Evolutionary conservation across 1,140 invertebrate species (phyloP), one percentile per base, ranked within the genome.

Genomic region (Drosophila mojavensis): DNA sequence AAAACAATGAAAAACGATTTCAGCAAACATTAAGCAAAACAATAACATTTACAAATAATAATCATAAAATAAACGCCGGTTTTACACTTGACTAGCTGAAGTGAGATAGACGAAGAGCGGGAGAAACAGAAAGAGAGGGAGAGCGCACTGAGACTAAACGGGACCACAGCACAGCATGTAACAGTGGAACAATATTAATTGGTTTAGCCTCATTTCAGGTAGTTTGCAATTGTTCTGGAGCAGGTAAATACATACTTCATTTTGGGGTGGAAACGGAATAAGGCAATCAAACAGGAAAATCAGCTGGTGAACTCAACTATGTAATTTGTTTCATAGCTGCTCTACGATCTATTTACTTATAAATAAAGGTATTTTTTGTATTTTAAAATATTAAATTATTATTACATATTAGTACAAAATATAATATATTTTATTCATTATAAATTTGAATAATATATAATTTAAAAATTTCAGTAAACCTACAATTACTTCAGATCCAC

Each of bases 21-120:
- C 26, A 41, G 24, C 65, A 71, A 73, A 71, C 60, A 79, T 63
- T 61, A 83, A 71, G 13, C 70, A 75, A 83, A 82, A 79, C 58
- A 75, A 56, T 66, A 81, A 59, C 63, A 33, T 51, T 55, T 65
- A 11, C 26, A 24, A 64, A 64, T 20, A 62, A 56, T 50, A 47
- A 47, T 11, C 3, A 39, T 36, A 33, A 66, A 36, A 74, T 64
- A 74, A 79, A 76, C 24, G 81, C 80, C 80, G 80, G 80, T 66
- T 83, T 45, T 62, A 55, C 74, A 75, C 26, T 64, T 63, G 61
- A 60, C 45, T 54, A 24, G 70, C 59, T 56, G 33, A 5, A 76
- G 67, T 47, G 58, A 65, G 65, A 51, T 17, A 60, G 48, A 48
- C 33, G 15, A 30, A 48, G 28, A 48, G 55, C 47, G 28, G 45